These are phyloP conservation scores for Lasius fuliginosus DNA, from an alignment of 2,888 invertebrate genomes.

Conservation along the genomic window DNA sequence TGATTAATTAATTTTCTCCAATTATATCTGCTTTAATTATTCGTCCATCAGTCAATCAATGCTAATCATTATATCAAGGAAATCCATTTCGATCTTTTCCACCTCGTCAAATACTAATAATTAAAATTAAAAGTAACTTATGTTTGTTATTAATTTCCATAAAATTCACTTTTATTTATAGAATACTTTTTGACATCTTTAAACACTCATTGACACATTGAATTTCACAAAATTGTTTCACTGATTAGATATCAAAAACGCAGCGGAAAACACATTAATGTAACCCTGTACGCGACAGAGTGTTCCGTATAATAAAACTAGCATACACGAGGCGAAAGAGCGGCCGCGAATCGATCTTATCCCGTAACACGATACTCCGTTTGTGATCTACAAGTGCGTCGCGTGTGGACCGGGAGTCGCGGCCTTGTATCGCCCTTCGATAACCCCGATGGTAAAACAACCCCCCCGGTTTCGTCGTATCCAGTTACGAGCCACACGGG, in stretches of 20 bases:
- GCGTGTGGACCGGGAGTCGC: constrained; percentile 58
- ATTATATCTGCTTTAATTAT: not conserved
- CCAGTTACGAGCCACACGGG: constrained; percentile 67
- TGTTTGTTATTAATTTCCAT: not conserved
- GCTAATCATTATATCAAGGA: not conserved
- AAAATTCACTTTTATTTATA: not conserved
- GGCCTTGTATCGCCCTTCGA: constrained; percentile 67
- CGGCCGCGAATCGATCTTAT: constrained; percentile 26
- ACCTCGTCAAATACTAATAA: not conserved
- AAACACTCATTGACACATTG: not conserved
- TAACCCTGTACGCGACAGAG: not conserved
- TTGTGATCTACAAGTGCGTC: constrained; percentile 52
- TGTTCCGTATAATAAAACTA: not conserved
- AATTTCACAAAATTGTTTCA: not conserved
- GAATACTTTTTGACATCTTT: not conserved
- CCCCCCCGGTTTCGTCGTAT: constrained; percentile 61
- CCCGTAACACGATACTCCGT: constrained; percentile 57
- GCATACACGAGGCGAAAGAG: not conserved
- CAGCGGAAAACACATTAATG: not conserved
- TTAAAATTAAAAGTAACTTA: not conserved
- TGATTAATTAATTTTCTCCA: not conserved
- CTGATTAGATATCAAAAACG: not conserved
- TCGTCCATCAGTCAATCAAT: not conserved
- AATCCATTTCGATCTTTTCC: too few species aligned
- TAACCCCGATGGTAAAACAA: constrained; percentile 60